Base-by-base conservation (phyloP, 2,888 invertebrate genomes). In the Aricia artaxerxes region DNA sequence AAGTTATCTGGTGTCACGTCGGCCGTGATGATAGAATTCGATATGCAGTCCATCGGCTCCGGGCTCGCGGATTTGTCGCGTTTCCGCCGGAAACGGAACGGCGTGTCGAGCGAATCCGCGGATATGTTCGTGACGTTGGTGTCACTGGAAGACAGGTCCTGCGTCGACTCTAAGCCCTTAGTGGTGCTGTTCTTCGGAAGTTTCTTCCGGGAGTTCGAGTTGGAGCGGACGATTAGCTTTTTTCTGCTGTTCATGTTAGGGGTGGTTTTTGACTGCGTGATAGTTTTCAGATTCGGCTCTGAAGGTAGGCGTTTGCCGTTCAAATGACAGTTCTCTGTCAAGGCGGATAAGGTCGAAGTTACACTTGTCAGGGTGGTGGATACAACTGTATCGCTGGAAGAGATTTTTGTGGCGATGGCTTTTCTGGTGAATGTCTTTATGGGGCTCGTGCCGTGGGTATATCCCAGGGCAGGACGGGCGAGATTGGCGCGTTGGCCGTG, bases 101-200 rank as follows among this genome's bases (percentile, higher is more conserved):
- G 94, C 0, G 92, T 87, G 72, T 95, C 94, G 1, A 95, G 85
- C 0, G 94, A 94, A 78, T 94, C 95, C 0, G 92, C 89, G 0
- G 94, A 94, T 82, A 95, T 91, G 83, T 94, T 94, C 0, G 94
- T 94, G 5, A 94, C 89, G 78, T 94, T 95, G 0, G 95, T 94
- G 80, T 94, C 94, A 81, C 94, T 94, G 57, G 95, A 94, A 73
- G 95, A 94, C 81, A 94, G 82, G 49, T 94, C 95, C 79, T 94
- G 93, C 1, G 89, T 88, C 1, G 90, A 86, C 80, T 92, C 93
- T 9, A 93, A 84, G 38, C 88, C 86, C 31, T 81, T 85, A 81
- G 93, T 93, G 1, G 89, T 82, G 3, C 87, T 81, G 80, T 86
- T 89, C 84, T 94, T 94, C 0, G 94, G 90, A 1, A 92, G 84